Evolutionary conservation across 2,888 invertebrate species (phyloP).

Genomic region (Subacronicta megacephala): DNA sequence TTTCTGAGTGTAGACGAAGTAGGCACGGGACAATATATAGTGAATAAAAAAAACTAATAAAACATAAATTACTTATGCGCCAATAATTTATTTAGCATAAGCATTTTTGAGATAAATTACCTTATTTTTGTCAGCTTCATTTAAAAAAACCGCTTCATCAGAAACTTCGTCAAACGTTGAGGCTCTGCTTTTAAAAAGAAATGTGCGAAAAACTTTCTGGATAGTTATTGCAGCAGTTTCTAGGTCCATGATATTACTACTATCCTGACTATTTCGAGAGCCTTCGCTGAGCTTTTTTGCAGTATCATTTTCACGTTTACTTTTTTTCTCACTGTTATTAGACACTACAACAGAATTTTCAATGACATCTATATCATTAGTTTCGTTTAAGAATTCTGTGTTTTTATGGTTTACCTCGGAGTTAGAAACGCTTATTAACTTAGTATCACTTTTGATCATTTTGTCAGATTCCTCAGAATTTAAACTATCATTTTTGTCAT

Average conservation of each 20-base stretch:
- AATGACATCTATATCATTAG: conserved; percentile 8
- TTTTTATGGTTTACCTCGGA: conserved; percentile 3
- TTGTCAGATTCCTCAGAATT: background rate
- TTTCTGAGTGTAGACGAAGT: too few species aligned
- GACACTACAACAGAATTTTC: conserved; percentile 2
- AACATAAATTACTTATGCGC: too few species aligned
- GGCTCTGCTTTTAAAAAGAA: conserved; percentile 83
- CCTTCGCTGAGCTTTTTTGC: conserved; percentile 15
- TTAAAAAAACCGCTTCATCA: conserved; percentile 68
- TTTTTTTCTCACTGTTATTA: conserved; percentile 2
- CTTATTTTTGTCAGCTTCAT: conserved; percentile 71
- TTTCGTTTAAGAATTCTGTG: conserved; percentile 5
- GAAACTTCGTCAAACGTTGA: conserved; percentile 81
- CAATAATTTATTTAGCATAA: background rate
- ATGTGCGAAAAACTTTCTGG: conserved; percentile 88
- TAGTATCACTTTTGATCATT: conserved; percentile 2
- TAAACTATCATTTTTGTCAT: conserved; percentile 3
- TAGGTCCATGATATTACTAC: conserved; percentile 81
- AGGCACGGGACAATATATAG: too few species aligned
- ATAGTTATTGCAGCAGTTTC: conserved; percentile 89
- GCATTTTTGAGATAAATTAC: conserved; percentile 51
- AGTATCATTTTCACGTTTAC: conserved; percentile 7
- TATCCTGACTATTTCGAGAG: conserved; percentile 37
- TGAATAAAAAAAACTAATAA: too few species aligned
- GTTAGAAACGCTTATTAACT: background rate